Evolutionary conservation across 2,888 invertebrate species (phyloP).

Genomic region (Arctia plantaginis): DNA sequence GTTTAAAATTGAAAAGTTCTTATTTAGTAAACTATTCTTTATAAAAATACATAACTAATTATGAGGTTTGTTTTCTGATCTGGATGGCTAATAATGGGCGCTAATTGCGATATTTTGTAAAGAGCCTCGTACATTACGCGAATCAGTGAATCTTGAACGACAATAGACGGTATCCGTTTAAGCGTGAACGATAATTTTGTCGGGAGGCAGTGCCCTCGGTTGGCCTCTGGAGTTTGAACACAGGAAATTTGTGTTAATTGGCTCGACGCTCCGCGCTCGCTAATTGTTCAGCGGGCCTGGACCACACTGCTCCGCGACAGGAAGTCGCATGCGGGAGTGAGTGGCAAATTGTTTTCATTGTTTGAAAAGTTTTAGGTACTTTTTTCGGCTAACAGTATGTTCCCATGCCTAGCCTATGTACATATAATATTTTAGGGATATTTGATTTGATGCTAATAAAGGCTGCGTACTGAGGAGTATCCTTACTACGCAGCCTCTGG

Average conservation of each 20-base stretch:
- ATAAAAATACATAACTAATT: background rate
- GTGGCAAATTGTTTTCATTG: slow-evolving; percentile 56
- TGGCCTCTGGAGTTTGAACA: slow-evolving; percentile 69
- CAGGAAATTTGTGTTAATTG: slow-evolving; percentile 86
- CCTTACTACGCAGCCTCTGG: background rate
- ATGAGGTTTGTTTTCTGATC: background rate
- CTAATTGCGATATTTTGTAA: background rate
- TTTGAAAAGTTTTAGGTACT: background rate
- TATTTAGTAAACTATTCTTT: background rate
- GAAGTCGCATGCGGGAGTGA: slow-evolving; percentile 61
- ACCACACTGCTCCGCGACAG: slow-evolving; percentile 68
- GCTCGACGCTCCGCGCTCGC: slow-evolving; percentile 63
- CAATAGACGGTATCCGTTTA: slow-evolving; percentile 52
- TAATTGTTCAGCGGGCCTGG: slow-evolving; percentile 79
- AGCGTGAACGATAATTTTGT: slow-evolving; percentile 57
- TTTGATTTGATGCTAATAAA: background rate
- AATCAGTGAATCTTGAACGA: slow-evolving; percentile 33
- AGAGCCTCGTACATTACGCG: background rate
- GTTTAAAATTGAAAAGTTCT: background rate
- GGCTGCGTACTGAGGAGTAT: background rate
- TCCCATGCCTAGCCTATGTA: background rate
- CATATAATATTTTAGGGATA: background rate
- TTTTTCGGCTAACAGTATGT: background rate
- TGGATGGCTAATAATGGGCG: background rate
- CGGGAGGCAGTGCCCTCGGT: slow-evolving; percentile 69